Percentiles rank a stretch among this genome's conserved stretches.
Evolutionary conservation across 2,888 invertebrate species (phyloP).

Genomic region (Vannuccia rotundouncinata): DNA sequence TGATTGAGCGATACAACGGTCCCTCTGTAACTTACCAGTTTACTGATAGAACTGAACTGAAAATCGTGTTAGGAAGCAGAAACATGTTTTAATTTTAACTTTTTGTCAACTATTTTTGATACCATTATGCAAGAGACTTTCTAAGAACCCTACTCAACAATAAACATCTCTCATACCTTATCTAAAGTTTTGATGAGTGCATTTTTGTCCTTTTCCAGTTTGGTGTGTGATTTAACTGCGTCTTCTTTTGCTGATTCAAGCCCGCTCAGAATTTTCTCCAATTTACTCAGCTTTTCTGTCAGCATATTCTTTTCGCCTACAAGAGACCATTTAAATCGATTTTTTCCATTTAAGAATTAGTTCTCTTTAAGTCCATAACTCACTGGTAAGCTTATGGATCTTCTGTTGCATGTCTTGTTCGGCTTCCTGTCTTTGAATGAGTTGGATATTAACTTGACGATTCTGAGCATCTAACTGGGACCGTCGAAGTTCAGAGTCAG

Average conservation of each 20-base stretch:
- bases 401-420: constrained; percentile 70
- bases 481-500: constrained; percentile 51
- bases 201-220: constrained; percentile 59
- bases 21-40: neutral
- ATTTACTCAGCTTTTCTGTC: constrained; percentile 67
- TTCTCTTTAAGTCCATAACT: too few species aligned
- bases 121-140: too few species aligned
- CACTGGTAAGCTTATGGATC: constrained; percentile 58
- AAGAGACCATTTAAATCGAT: neutral
- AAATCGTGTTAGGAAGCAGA: neutral
- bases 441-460: constrained; percentile 43
- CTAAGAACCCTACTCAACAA: too few species aligned
- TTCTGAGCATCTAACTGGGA: constrained; percentile 56
- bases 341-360: neutral
- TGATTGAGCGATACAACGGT: neutral
- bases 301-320: constrained; percentile 62
- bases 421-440: constrained; percentile 60
- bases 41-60: neutral
- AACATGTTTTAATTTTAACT: too few species aligned
- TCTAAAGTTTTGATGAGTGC: constrained; percentile 56
- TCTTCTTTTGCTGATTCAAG: constrained; percentile 71
- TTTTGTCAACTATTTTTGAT: too few species aligned
- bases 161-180: constrained; percentile 48
- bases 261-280: constrained; percentile 58
- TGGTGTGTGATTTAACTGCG: constrained; percentile 62